A percentile compares a stretch with the other conserved stretches of the same genome.
These are phyloP conservation scores for Hylaeus volcanicus DNA, from an alignment of 1,140 invertebrate species.

Conservation along the genomic window DNA sequence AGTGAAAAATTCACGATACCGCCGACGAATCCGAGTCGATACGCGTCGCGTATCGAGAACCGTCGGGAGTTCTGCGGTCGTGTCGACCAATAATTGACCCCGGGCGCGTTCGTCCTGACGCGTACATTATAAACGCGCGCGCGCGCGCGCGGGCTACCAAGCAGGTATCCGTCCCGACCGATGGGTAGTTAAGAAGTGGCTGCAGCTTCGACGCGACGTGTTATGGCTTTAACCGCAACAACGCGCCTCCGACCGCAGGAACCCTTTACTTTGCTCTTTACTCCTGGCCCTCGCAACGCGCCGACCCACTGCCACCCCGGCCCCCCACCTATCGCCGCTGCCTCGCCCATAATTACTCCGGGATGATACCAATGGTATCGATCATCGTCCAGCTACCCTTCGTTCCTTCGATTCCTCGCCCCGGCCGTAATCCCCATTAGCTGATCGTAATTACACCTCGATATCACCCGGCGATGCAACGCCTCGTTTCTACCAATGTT, in stretches of 20 bases:
- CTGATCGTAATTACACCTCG: slow-evolving; percentile 52
- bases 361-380: slow-evolving; percentile 69
- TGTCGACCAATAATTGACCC: slow-evolving; percentile 64
- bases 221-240: slow-evolving; percentile 78
- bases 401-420: slow-evolving; percentile 54
- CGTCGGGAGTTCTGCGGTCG: slow-evolving; percentile 59
- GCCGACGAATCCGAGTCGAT: slow-evolving; percentile 23
- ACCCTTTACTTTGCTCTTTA: slow-evolving; percentile 74
- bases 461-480: slow-evolving; percentile 44
- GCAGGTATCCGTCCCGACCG: slow-evolving; percentile 56
- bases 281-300: slow-evolving; percentile 46
- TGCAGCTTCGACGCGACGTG: slow-evolving; percentile 72
- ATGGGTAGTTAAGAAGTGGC: slow-evolving; percentile 75
- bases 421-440: slow-evolving; percentile 59
- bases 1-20: slow-evolving; percentile 9
- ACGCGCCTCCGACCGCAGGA: slow-evolving; percentile 76
- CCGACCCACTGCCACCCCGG: slow-evolving; percentile 40
- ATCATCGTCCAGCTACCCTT: slow-evolving; percentile 61
- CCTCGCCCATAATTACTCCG: slow-evolving; percentile 69
- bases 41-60: slow-evolving; percentile 31
- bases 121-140: slow-evolving; percentile 64
- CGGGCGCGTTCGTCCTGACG: slow-evolving; percentile 41
- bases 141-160: slow-evolving; percentile 50
- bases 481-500: slow-evolving; percentile 26
- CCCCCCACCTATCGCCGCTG: not conserved